Evolutionary conservation across 2,113 vertebrate genomes (phyloP).

Genomic region (Naja naja): DNA sequence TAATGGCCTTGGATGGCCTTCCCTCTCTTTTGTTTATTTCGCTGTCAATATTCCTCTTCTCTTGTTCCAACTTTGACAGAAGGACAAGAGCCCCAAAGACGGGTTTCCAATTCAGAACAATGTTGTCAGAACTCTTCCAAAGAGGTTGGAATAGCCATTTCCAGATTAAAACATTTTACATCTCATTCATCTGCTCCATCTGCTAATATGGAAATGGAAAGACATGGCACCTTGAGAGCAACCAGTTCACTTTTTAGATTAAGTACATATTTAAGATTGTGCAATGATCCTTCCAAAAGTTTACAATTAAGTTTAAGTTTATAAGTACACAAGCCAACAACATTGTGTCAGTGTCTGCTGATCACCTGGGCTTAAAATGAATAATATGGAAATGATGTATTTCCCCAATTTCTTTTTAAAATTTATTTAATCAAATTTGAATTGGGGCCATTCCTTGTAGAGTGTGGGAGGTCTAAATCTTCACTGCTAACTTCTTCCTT

Average conservation of each 20-base stretch:
- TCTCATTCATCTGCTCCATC: neutral
- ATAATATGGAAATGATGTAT: neutral
- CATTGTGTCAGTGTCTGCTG: neutral
- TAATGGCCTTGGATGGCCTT: neutral
- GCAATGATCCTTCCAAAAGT: neutral
- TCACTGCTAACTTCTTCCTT: neutral
- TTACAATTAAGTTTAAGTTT: neutral
- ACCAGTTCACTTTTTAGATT: neutral
- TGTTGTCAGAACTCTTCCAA: neutral
- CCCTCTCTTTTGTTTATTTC: neutral
- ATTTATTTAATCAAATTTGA: neutral
- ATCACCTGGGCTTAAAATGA: neutral
- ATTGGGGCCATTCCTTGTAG: neutral
- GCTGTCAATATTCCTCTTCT: neutral
- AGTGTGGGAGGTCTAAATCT: neutral
- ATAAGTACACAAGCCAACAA: neutral
- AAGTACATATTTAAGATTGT: neutral
- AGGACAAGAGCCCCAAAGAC: neutral
- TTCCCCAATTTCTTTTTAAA: neutral
- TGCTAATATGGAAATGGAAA: neutral
- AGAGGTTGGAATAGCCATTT: neutral
- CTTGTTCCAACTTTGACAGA: neutral
- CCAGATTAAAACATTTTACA: neutral
- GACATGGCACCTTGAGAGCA: neutral
- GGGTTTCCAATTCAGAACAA: neutral